Evolutionary conservation across 92 coral and sea anemone species (phyloP), one percentile per base, ranked within the genome.

Genomic region (Siderastrea siderea): DNA sequence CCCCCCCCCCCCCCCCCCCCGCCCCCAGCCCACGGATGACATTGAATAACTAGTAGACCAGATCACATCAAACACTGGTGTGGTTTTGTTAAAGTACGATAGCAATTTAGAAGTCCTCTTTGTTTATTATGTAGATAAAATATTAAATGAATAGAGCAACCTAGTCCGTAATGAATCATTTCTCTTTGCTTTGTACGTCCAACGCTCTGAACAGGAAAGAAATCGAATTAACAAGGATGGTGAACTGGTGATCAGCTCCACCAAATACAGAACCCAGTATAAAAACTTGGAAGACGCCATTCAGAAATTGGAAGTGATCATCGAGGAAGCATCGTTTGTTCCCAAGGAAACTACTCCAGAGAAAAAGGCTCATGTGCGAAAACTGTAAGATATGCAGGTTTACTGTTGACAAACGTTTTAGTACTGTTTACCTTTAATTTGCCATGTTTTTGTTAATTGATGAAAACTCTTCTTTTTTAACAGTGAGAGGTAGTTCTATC

Each of bases 271-370:
- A 47, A 89, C 93, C 52, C 98, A 97, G 84, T 90, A 88, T 70
- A 93, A 87, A 75, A 95, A 95, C 93, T 72, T 97, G 71, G 92
- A 94, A 81, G 99, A 97, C 90, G 99, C 92, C 51, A 50, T 95
- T 65, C 75, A 85, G 26, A 95, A 91, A 86, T 50, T 96, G 58
- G 90, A 86, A 58, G 82, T 58, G 55, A 92, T 96, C 78, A 82
- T 96, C 68, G 91, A 93, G 62, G 92, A 90, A 63, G 99, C 96
- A 16, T 92, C 98, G 1, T 90, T 80, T 65, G 84, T 96, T 68
- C 97, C 99, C 3, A 71, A 67, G 76, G 93, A 88, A 90, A 92
- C 98, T 14, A 84, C 99, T 5, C 69, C 69, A 61, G 96, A 96
- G 62, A 94, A 96, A 85, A 91, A 90, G 79, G 86, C 89, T 10